A percentile compares a stretch with the other conserved stretches of the same genome.
Evolutionary conservation across 2,113 vertebrate genomes (phyloP).

Genomic region (Tragelaphus strepsiceros): DNA sequence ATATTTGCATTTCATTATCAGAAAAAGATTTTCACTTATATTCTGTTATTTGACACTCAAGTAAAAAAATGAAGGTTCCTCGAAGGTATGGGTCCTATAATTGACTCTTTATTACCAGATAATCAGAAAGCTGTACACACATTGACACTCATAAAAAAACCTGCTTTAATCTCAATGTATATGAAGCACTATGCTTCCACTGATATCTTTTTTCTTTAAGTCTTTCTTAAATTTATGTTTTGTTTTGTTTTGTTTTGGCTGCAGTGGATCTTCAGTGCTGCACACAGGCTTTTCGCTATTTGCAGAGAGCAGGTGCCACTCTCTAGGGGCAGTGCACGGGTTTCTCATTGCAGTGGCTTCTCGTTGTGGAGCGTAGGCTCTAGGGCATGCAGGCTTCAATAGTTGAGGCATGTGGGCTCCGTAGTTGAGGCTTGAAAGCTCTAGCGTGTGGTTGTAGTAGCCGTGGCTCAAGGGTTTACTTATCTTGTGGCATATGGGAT

Average conservation of each 20-base stretch:
- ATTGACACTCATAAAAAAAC: neutral
- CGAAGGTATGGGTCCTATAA: neutral
- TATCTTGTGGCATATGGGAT: neutral
- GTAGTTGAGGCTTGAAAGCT: neutral
- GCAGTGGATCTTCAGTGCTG: neutral
- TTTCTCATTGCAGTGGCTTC: neutral
- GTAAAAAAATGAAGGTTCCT: neutral
- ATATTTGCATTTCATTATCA: neutral
- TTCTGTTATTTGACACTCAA: neutral
- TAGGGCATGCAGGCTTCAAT: neutral
- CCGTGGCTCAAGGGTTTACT: neutral
- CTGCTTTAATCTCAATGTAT: neutral
- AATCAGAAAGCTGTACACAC: neutral
- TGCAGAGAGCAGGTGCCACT: neutral
- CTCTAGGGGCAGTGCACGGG: neutral
- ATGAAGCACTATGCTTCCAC: neutral
- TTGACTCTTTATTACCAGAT: neutral
- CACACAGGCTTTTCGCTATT: neutral
- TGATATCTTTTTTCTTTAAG: fast-evolving
- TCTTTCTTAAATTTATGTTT: neutral
- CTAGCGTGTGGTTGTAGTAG: neutral
- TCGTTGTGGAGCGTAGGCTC: neutral
- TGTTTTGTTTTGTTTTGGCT: neutral
- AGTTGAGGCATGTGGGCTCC: fast-evolving
- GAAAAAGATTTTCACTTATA: neutral